phyloP scores from a whole-genome alignment of 2,888 invertebrate genomes.

The Oscheius onirici region DNA sequence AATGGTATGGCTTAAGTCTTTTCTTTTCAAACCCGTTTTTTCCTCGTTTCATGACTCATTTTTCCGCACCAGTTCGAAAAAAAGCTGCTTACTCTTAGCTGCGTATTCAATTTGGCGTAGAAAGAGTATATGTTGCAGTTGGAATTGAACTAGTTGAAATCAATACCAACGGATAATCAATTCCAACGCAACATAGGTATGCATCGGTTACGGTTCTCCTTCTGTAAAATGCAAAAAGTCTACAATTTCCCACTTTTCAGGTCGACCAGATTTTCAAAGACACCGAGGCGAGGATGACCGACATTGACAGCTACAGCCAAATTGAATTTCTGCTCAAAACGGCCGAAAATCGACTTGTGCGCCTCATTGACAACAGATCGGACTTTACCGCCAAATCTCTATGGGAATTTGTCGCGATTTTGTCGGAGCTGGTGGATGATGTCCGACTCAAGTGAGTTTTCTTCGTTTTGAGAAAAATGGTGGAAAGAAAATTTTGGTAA shows the following conservation, averaged over 20 bases:
- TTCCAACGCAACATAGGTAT: too few relatives aligned
- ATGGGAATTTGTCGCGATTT: neutral
- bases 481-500: too few relatives aligned
- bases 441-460: slow-evolving; percentile 14
- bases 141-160: too few relatives aligned
- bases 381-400: slow-evolving; percentile 1
- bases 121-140: too few relatives aligned
- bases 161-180: too few relatives aligned
- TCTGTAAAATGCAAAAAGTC: neutral
- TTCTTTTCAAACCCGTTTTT: neutral
- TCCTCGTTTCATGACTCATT: too few relatives aligned
- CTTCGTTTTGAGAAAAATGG: neutral
- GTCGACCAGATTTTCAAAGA: neutral
- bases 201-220: too few relatives aligned
- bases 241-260: neutral
- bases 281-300: neutral
- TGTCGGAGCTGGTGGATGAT: slow-evolving; percentile 10
- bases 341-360: neutral
- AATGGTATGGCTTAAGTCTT: neutral
- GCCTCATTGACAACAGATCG: neutral
- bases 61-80: too few relatives aligned
- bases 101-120: too few relatives aligned
- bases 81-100: too few relatives aligned
- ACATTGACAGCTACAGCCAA: neutral
- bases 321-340: neutral